Conservation (phyloP, 2,797 vertebrate genomes). For the Rhabdophis nuchalis region DNA sequence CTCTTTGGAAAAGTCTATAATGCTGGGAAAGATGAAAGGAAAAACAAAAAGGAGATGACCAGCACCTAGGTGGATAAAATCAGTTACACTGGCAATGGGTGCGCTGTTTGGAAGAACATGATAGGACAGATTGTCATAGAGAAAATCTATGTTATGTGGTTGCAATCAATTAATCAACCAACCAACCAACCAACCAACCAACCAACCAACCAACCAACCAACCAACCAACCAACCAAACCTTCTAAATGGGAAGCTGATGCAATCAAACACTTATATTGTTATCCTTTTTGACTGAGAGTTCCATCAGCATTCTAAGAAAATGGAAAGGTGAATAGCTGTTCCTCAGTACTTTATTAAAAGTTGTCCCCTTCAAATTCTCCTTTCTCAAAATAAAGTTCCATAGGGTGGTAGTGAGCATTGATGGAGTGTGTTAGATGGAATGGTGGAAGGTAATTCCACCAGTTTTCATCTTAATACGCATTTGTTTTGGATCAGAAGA, state of each 20-base stretch:
- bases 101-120: background rate
- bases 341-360: background rate
- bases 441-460: background rate
- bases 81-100: background rate
- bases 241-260: background rate
- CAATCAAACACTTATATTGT: background rate
- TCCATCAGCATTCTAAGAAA: background rate
- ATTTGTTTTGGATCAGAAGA: background rate
- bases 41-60: background rate
- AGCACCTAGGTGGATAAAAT: background rate
- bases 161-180: background rate
- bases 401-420: background rate
- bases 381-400: background rate
- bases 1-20: background rate
- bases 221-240: background rate
- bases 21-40: background rate
- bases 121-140: background rate
- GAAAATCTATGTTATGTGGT: background rate
- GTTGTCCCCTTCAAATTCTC: background rate
- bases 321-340: background rate
- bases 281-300: background rate
- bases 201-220: background rate
- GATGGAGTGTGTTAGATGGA: background rate
- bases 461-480: background rate
- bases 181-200: background rate